Percentiles rank a stretch among this genome's conserved stretches.
Evolutionary conservation across 1,140 invertebrate genomes (phyloP).

Genomic region (Forficula auricularia): DNA sequence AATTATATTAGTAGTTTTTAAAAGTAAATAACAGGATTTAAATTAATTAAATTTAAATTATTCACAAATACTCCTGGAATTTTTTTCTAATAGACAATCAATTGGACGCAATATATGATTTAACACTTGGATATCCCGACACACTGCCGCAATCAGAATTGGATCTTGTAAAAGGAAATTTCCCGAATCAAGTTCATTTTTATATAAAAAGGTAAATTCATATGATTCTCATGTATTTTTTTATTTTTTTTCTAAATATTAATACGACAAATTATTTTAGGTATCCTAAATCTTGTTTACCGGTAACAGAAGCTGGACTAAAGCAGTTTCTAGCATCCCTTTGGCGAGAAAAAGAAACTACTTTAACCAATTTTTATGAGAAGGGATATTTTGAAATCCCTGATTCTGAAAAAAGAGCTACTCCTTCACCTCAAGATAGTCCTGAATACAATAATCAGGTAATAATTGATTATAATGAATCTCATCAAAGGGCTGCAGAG

Average conservation of each 20-base stretch:
- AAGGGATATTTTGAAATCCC: conserved; percentile 27
- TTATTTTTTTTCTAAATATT: conserved; percentile 6
- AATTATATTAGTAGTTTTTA: neutral
- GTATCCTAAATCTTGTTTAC: conserved; percentile 36
- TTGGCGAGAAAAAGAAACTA: conserved; percentile 54
- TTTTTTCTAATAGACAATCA: conserved; percentile 29
- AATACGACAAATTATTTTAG: conserved; percentile 23
- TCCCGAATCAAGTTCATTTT: conserved; percentile 56
- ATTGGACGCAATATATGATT: conserved; percentile 57
- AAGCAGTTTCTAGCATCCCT: conserved; percentile 46
- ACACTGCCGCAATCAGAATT: conserved; percentile 47
- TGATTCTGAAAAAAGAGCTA: conserved; percentile 12
- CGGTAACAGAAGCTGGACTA: conserved; percentile 34
- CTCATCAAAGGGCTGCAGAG: too few relatives aligned
- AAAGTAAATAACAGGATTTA: neutral
- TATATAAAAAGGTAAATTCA: conserved; percentile 44
- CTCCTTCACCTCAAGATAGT: too few relatives aligned
- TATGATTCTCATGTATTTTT: neutral
- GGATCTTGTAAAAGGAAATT: conserved; percentile 40
- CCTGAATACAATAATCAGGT: too few relatives aligned
- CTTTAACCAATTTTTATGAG: conserved; percentile 36
- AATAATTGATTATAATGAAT: too few relatives aligned
- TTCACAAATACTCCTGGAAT: too few relatives aligned
- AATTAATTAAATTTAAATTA: too few relatives aligned
- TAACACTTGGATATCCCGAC: conserved; percentile 58